Percentiles rank a stretch among this genome's conserved stretches.
Evolutionary conservation across 2,113 vertebrate genomes (phyloP).

Genomic region (Chloropsis hardwickii): DNA sequence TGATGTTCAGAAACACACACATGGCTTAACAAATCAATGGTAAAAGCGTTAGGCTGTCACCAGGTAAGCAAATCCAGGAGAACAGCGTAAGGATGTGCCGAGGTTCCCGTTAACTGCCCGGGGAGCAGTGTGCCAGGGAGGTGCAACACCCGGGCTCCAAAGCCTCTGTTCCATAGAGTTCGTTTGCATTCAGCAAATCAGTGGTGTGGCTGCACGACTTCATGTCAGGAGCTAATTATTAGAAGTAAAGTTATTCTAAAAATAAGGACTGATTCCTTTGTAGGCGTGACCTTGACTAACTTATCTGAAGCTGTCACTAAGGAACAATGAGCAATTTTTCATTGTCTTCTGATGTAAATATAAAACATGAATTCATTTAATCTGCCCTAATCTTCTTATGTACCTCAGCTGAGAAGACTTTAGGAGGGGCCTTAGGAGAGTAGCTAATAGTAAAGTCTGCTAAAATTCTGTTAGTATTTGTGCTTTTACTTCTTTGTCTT

Average conservation of each 20-base stretch:
- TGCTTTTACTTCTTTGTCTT: not conserved
- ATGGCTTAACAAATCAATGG: fast-evolving
- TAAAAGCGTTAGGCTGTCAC: fast-evolving
- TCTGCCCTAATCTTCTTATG: fast-evolving
- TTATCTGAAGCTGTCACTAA: not conserved
- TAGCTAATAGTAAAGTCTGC: not conserved
- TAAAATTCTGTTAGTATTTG: not conserved
- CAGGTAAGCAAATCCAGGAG: not conserved
- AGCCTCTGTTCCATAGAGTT: fast-evolving
- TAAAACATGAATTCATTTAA: not conserved
- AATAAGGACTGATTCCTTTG: not conserved
- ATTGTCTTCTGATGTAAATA: not conserved
- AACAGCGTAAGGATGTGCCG: fast-evolving
- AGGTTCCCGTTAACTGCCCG: fast-evolving
- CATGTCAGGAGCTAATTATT: not conserved
- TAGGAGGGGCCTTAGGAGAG: not conserved
- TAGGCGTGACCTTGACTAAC: fast-evolving
- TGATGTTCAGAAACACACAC: not conserved
- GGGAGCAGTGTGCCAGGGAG: fast-evolving
- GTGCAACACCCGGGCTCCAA: fast-evolving
- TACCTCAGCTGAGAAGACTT: not conserved
- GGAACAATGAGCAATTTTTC: not conserved
- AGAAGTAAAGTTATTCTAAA: not conserved
- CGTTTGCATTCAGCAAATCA: not conserved
- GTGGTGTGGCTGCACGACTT: not conserved